These are phyloP conservation scores for Coecobrya sp. DNA, from an alignment of 2,888 invertebrate genomes.

Conservation along the genomic window DNA sequence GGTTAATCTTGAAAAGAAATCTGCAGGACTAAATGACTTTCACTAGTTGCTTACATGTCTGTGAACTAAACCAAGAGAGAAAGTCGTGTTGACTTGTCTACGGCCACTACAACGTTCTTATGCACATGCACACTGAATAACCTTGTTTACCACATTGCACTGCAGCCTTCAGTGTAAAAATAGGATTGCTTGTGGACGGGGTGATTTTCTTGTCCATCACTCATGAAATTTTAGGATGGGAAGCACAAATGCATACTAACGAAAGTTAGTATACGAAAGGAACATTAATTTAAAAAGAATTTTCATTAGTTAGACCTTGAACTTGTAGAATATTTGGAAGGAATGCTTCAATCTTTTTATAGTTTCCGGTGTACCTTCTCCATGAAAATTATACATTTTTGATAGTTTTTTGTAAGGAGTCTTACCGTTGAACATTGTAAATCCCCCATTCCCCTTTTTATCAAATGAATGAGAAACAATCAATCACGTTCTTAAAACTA, in stretches of 20 bases:
- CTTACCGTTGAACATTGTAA: too few species aligned
- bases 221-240: too few species aligned
- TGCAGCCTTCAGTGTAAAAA: background rate
- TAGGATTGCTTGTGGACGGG: constrained; percentile 55
- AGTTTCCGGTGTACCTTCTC: background rate
- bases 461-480: too few species aligned
- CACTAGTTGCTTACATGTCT: background rate
- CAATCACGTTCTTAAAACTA: background rate
- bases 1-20: background rate
- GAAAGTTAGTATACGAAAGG: background rate
- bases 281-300: background rate
- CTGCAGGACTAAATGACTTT: background rate
- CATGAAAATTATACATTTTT: background rate
- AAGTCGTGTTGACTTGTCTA: too few species aligned
- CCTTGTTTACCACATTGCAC: too few species aligned
- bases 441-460: too few species aligned
- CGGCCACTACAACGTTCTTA: too few species aligned
- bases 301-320: background rate
- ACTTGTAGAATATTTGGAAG: background rate
- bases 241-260: background rate
- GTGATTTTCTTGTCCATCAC: constrained; percentile 47
- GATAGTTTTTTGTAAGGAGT: background rate
- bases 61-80: too few species aligned
- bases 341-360: background rate
- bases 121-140: too few species aligned